Evolutionary conservation across 1,140 invertebrate genomes (phyloP).

Genomic region (Heliconius hewitsoni): DNA sequence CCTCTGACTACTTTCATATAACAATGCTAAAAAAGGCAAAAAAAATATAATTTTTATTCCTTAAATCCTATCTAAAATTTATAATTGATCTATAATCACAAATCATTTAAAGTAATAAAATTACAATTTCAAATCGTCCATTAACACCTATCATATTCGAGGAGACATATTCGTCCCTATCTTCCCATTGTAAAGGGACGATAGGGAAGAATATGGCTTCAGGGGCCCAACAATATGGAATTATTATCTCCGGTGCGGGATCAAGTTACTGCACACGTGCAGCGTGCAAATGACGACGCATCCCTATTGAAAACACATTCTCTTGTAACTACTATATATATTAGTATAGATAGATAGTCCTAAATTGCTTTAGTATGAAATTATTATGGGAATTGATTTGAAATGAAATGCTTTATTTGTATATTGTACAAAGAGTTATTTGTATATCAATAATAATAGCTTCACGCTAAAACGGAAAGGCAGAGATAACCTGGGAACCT

Average conservation of each 20-base stretch:
- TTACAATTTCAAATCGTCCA: background rate
- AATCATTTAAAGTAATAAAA: background rate
- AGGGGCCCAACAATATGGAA: conserved; percentile 44
- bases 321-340: background rate
- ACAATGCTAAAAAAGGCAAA: too few species aligned
- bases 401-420: background rate
- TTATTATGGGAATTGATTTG: background rate
- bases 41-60: too few species aligned
- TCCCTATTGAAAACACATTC: conserved; percentile 22
- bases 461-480: too few species aligned
- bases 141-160: conserved; percentile 39
- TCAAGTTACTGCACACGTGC: conserved; percentile 51
- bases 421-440: background rate
- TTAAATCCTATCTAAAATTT: too few species aligned
- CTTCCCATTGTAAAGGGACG: conserved; percentile 38
- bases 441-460: background rate
- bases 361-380: background rate
- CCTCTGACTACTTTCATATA: too few species aligned
- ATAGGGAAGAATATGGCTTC: conserved; percentile 2
- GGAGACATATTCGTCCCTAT: conserved; percentile 42
- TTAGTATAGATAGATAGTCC: background rate
- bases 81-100: too few species aligned
- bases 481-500: too few species aligned
- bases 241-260: conserved; percentile 48
- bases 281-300: conserved; percentile 43